Base-by-base conservation (phyloP, 2,888 invertebrate species). In the Alloscopus bannaensis region DNA sequence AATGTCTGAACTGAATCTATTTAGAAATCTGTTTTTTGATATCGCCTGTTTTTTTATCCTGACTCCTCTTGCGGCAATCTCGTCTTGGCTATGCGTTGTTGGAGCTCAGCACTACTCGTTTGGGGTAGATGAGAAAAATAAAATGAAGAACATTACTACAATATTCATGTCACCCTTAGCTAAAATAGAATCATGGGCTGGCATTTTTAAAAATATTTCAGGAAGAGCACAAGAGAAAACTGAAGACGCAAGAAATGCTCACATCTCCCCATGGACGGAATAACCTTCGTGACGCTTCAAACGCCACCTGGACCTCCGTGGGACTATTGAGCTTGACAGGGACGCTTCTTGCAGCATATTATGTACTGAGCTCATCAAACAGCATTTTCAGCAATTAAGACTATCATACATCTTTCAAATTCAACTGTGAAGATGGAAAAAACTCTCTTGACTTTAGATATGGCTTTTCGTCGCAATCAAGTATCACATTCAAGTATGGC, bases 21-120 rank as follows among this genome's bases (percentile, higher is more conserved):
- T 1, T n/a, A 80, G 83, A 16, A 88, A 89, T 84, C 78, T 89
- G 36, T 84, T 89, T 50, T 89, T 88, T 71, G 90, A 90, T 81
- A 50, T 88, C 2, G 84, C 88, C 3, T 89, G 89, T 82, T 88
- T 89, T 80, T 79, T 87, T 28, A 75, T 89, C 29, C 86, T 90
- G 40, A 88, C 89, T 0, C 89, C 89, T 0, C 82, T 89, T 55
- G 88, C 89, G 2, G 81, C 86, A 1, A 83, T 88, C 36, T 88
- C 88, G 50, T 85, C 87, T 2, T 89, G 87, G 85, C 84, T 89
- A 29, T 89, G 89, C 82, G 82, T 88, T 31, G 84, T 86, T 11
- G 88, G 89, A 2, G 87, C 88, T 18, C 77, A 84, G 20, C 85
- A 87, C 45, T 87, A 87, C 70, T 65, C 80, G 0, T 42, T 69